Percentiles rank a stretch among this genome's conserved stretches.
These are phyloP conservation scores for Crocodylus rhombifer DNA, from an alignment of 2,797 vertebrate genomes.

Conservation along the genomic window DNA sequence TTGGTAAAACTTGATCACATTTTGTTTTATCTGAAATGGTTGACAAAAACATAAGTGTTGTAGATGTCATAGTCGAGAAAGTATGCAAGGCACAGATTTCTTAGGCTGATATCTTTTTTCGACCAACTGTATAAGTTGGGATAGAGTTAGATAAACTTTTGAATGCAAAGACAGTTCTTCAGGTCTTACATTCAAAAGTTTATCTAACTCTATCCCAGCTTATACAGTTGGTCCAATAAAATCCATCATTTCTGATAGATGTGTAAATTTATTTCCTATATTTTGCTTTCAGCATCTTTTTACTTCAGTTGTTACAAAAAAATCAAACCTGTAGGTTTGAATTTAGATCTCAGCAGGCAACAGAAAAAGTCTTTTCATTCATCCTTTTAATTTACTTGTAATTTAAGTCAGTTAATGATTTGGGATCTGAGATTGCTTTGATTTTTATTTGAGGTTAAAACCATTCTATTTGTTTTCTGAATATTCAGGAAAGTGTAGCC, in stretches of 20 bases:
- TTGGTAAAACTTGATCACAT: background rate
- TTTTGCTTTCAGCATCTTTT: constrained; percentile 13
- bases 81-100: background rate
- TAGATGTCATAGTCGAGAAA: too few species aligned
- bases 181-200: too few species aligned
- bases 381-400: background rate
- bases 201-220: too few species aligned
- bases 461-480: background rate
- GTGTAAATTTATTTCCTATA: background rate
- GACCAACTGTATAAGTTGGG: too few species aligned
- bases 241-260: background rate
- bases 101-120: too few species aligned
- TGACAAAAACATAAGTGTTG: background rate
- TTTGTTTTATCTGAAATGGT: background rate
- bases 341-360: background rate
- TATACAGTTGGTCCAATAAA: too few species aligned
- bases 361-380: background rate
- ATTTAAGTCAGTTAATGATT: background rate
- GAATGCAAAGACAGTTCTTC: too few species aligned
- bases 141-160: too few species aligned
- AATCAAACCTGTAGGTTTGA: background rate
- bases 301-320: background rate
- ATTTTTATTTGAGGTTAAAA: background rate
- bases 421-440: background rate
- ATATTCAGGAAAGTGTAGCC: background rate